Evolutionary conservation across 2,888 invertebrate genomes (phyloP).

Genomic region (Brenthis daphne): DNA sequence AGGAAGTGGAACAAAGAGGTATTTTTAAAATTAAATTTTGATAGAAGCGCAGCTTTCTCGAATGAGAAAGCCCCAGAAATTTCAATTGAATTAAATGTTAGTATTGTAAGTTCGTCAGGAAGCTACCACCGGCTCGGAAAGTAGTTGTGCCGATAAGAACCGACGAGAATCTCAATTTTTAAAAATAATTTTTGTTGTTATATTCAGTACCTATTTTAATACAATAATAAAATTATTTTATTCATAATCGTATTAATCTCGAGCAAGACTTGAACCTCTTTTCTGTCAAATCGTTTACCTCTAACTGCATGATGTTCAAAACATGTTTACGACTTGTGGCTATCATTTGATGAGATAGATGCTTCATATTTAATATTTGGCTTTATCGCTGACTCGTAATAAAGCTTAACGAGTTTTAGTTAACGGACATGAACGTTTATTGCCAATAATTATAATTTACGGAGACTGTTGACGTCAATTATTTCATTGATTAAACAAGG

Average conservation of each 20-base stretch:
- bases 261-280: too few species aligned
- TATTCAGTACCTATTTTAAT: too few species aligned
- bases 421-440: constrained; percentile 40
- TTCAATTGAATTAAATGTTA: too few species aligned
- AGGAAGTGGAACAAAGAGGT: too few species aligned
- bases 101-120: too few species aligned
- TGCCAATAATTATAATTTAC: constrained; percentile 29
- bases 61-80: too few species aligned
- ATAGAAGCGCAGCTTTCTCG: too few species aligned
- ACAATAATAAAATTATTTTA: too few species aligned
- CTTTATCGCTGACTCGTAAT: constrained; percentile 57
- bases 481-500: constrained; percentile 6
- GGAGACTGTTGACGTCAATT: constrained; percentile 34
- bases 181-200: too few species aligned
- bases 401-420: constrained; percentile 47
- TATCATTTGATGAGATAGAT: constrained; percentile 53
- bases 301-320: constrained; percentile 26
- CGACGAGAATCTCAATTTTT: background rate
- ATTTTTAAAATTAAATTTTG: too few species aligned
- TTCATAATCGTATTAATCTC: too few species aligned
- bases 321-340: constrained; percentile 42
- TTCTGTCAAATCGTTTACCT: background rate
- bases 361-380: constrained; percentile 48
- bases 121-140: too few species aligned
- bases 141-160: background rate